Conservation (phyloP, 1,140 invertebrate genomes). For the Plodia interpunctella region DNA sequence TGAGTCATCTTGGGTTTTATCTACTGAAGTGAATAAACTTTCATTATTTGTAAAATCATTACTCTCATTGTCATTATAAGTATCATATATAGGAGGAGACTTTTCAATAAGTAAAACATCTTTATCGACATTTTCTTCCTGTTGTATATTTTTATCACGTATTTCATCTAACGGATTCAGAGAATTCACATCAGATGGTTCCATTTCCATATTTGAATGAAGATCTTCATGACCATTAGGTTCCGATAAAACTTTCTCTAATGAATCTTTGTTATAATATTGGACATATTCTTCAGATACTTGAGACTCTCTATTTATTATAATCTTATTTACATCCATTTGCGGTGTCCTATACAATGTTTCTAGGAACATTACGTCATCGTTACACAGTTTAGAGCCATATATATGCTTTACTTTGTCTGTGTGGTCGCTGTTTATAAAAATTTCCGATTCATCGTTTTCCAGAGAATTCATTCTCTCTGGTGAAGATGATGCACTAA, state of each 20-base stretch:
- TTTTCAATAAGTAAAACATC: neutral
- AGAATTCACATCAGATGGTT: neutral
- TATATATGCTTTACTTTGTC: conserved; percentile 54
- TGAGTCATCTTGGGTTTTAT: conserved; percentile 25
- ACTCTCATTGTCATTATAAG: neutral
- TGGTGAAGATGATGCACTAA: conserved; percentile 38
- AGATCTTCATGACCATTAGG: conserved; percentile 17
- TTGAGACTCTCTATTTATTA: conserved; percentile 48
- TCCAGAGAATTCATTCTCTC: conserved; percentile 27
- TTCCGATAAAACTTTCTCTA: conserved; percentile 43
- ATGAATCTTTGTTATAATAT: conserved; percentile 39
- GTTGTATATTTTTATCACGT: neutral
- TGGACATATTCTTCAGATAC: conserved; percentile 23
- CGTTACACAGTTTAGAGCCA: conserved; percentile 42
- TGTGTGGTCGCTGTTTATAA: conserved; percentile 38
- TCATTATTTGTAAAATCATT: neutral
- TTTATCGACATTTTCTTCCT: neutral
- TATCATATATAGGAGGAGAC: neutral
- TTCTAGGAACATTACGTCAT: conserved; percentile 47
- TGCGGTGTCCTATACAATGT: conserved; percentile 58
- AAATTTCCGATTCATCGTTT: conserved; percentile 30
- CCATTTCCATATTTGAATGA: neutral
- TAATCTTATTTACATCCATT: conserved; percentile 57
- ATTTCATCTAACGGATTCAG: neutral
- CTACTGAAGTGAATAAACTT: neutral